Conservation (phyloP, 2,888 invertebrate genomes). For the Drosophila greeni region DNA sequence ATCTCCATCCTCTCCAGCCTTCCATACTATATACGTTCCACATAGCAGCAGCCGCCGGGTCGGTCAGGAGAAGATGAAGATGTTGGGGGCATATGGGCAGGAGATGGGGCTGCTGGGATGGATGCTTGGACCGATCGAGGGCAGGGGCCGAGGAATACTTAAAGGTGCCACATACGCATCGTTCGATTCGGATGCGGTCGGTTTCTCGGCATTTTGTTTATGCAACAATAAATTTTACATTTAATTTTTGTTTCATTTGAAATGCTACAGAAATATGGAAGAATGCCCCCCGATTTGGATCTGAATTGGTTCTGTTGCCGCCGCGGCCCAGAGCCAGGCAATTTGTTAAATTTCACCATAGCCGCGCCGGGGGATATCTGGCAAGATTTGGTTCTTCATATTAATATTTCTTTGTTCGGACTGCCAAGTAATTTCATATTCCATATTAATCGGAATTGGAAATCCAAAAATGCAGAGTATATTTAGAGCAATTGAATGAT, state of each 20-base stretch:
- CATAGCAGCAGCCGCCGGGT: constrained; percentile 34
- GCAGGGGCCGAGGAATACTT: constrained; percentile 57
- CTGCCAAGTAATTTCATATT: constrained; percentile 31
- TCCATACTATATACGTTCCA: constrained; percentile 50
- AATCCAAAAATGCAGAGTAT: background rate
- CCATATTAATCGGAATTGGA: constrained; percentile 10
- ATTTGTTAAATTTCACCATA: constrained; percentile 18
- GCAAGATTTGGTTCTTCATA: constrained; percentile 8
- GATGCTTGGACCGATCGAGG: constrained; percentile 3
- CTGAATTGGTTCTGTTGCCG: constrained; percentile 29
- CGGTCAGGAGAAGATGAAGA: constrained; percentile 37
- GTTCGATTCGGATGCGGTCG: constrained; percentile 65
- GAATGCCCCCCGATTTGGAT: constrained; percentile 43
- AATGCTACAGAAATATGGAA: constrained; percentile 55
- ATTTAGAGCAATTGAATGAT: constrained; percentile 23
- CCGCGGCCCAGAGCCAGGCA: constrained; percentile 11
- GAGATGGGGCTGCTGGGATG: background rate
- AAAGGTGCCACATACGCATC: constrained; percentile 70
- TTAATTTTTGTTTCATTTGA: constrained; percentile 67
- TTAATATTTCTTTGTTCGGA: constrained; percentile 34
- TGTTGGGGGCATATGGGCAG: constrained; percentile 18
- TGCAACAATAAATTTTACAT: constrained; percentile 74
- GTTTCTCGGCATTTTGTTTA: constrained; percentile 69
- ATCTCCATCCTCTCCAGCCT: constrained; percentile 50
- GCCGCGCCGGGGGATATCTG: constrained; percentile 16